Evolutionary conservation across 2,113 vertebrate species (phyloP), one percentile per base, ranked within the genome.

Genomic region (Semicossyphus pulcher): DNA sequence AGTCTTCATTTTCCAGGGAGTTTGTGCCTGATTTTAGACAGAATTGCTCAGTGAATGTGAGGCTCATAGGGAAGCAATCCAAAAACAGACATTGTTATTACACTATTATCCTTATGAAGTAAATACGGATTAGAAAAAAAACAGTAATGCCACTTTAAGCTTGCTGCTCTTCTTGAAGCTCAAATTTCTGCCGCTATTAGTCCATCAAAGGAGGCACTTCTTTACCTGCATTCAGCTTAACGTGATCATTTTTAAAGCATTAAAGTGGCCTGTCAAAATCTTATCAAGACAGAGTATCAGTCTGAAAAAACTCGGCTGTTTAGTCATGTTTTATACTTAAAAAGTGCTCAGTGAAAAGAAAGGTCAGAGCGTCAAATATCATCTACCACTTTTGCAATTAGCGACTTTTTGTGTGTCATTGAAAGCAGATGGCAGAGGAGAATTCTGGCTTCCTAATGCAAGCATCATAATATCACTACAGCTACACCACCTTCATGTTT

Each of bases 401-500:
- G 47, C n/a, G n/a, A 10, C 44, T 59, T 34, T 25, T 56, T 45
- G 16, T 41, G 1, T 41, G 15, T 41, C 1, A 41, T 16, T 16
- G 39, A 18, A 59, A 72, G 28, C 66, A 36, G 59, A 71, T 45
- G 58, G 25, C 26, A 14, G 32, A 69, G 49, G 12, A 63, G 9
- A 37, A 53, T 48, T 20, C 28, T 20, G 36, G 41, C 25, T 28
- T 36, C 58, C 14, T 31, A 11, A 37, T 47, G 2, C 11, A 18
- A 32, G 18, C 16, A 34, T 8, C 31, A 23, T 47, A 15, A 21
- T n/a, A n/a, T n/a, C n/a, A n/a, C n/a, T n/a, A n/a, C n/a, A n/a
- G n/a, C n/a, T n/a, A n/a, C n/a, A n/a, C 44, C 18, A 57, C 26
- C 39, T 34, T 45, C 26, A 18, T 31, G 21, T 49, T 37, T 20